Evolutionary conservation across 1,140 invertebrate species (phyloP), one percentile per base, ranked within the genome.

Genomic region (Brachionus koreanus): DNA sequence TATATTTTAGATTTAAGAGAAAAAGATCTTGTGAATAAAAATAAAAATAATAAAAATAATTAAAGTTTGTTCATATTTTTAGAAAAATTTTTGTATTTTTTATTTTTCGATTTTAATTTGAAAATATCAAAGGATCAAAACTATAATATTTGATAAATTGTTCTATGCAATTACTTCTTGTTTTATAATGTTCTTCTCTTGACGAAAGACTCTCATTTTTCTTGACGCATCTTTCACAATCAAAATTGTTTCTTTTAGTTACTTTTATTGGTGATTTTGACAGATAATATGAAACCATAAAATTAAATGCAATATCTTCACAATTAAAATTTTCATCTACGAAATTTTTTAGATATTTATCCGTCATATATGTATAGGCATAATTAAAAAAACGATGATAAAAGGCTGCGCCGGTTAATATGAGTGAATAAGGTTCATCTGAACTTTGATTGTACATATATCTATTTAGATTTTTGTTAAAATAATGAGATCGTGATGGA

Each of bases 301-400:
- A 99, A 88, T 99, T 99, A 96, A 99, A 98, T 10, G 97, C 97
- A 84, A 99, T 97, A 89, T 99, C 97, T 89, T 99, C 97, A 89
- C 97, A 99, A 88, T 99, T 99, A 94, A 98, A 98, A 85, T 94
- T 96, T 88, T 98, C 95, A 88, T 99, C 97, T 12, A 99, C 97
- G 90, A 97, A 97, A 86, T 97, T 94, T 35, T 96, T 89, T 79
- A 99, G 95, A 10, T 94, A 94, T 87, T 94, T 92, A 1, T 96
- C 95, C 89, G 99, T 91, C 86, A 92, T 92, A 86, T 97, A 92
- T 83, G 93, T 95, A 87, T 99, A 99, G 69, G 96, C 89, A 91
- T 96, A 97, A 83, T 94, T 91, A 87, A 98, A 98, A 89, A 97
- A 96, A 89, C 97, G 96, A 88, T 99, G 97, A 76, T 97, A 91